Evolutionary conservation across 2,888 invertebrate species (phyloP).

Genomic region (Notodonta dromedarius): DNA sequence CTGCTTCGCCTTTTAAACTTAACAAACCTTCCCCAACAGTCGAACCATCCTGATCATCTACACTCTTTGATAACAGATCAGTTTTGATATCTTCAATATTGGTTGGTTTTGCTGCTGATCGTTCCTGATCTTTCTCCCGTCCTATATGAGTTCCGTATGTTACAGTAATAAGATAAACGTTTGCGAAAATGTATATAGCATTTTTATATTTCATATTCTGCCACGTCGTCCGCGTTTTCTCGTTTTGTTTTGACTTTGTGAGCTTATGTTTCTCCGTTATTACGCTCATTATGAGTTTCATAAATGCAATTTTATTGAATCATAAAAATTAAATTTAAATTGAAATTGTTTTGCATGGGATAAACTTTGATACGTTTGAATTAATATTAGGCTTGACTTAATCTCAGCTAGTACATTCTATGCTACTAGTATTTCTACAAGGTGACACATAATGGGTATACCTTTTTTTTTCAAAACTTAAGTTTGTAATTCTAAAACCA

Average conservation of each 20-base stretch:
- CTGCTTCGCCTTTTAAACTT: too few species aligned
- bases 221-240: background rate
- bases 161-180: background rate
- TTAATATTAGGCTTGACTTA: background rate
- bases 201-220: conserved; percentile 17
- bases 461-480: too few species aligned
- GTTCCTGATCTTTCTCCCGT: background rate
- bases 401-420: background rate
- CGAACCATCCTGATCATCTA: background rate
- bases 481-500: too few species aligned
- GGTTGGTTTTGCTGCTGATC: background rate
- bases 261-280: conserved; percentile 11
- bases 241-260: conserved; percentile 2
- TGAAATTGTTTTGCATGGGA: background rate
- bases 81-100: background rate
- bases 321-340: too few species aligned
- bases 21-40: background rate
- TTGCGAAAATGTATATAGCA: conserved; percentile 7
- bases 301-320: too few species aligned
- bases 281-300: conserved; percentile 21
- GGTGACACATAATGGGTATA: too few species aligned
- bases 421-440: too few species aligned
- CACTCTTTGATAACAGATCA: too few species aligned
- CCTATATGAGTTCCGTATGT: background rate
- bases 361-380: background rate